A percentile compares a stretch with the other conserved stretches of the same genome.
These are phyloP conservation scores for Metellina segmentata DNA, from an alignment of 2,888 invertebrate genomes.

Conservation along the genomic window DNA sequence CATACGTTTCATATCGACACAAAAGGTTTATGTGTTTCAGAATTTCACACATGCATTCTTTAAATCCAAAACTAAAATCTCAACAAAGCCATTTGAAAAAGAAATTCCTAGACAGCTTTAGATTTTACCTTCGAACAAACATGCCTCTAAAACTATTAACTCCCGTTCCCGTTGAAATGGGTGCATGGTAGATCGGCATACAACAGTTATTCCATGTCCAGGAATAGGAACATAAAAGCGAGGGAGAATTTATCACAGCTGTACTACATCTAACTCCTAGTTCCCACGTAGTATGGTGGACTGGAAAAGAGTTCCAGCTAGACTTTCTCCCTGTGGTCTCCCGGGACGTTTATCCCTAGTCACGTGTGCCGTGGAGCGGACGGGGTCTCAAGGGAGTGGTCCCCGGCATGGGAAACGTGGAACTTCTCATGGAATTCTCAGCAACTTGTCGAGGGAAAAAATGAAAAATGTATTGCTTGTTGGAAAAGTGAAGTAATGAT, in stretches of 20 bases:
- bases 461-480: neutral
- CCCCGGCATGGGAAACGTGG: slow-evolving; percentile 64
- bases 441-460: slow-evolving; percentile 28
- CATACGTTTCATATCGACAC: too few relatives aligned
- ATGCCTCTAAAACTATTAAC: neutral
- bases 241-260: slow-evolving; percentile 26
- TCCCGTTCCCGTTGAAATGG: neutral
- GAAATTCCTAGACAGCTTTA: neutral
- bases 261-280: neutral
- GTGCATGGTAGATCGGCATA: neutral
- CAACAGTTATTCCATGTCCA: neutral
- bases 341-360: slow-evolving; percentile 23
- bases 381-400: slow-evolving; percentile 55
- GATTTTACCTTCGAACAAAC: neutral
- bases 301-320: neutral
- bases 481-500: slow-evolving; percentile 40
- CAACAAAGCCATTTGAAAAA: neutral
- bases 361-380: neutral
- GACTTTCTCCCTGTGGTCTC: slow-evolving; percentile 12
- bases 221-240: slow-evolving; percentile 10
- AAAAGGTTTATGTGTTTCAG: too few relatives aligned
- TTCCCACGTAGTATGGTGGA: slow-evolving; percentile 30
- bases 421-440: slow-evolving; percentile 50
- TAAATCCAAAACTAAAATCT: neutral
- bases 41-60: too few relatives aligned